Evolutionary conservation across 53 echinoderm and acorn worm genomes (phyloP).

Genomic region (Stichopus horrens): DNA sequence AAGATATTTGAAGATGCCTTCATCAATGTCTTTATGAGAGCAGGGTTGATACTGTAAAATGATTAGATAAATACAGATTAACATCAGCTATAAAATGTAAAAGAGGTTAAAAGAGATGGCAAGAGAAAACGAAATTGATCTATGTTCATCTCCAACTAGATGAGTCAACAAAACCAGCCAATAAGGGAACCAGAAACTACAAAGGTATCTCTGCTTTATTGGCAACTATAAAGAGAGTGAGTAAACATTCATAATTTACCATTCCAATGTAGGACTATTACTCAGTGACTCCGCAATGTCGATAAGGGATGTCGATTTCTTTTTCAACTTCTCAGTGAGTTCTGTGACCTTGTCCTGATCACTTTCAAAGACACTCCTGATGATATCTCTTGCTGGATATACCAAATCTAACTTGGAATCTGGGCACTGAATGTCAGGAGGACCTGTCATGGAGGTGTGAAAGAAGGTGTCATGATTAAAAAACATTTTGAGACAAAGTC

Average conservation of each 20-base stretch:
- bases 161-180: no score
- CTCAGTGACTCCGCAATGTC: background rate
- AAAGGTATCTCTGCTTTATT: no score
- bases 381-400: conserved; percentile 25
- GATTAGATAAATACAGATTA: no score
- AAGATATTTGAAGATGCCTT: conserved; percentile 27
- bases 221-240: background rate
- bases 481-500: no score
- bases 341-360: background rate
- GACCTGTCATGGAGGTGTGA: background rate
- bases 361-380: conserved; percentile 19
- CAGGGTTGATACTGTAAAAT: conserved; percentile 32
- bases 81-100: no score
- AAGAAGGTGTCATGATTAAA: background rate
- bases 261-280: background rate
- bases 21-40: conserved; percentile 20
- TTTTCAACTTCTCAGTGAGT: background rate
- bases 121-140: no score
- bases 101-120: no score
- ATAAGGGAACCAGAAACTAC: no score
- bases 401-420: conserved; percentile 10
- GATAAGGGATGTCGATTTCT: conserved; percentile 13
- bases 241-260: background rate
- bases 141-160: no score
- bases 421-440: background rate